Evolutionary conservation across 2,113 vertebrate genomes (phyloP).

Genomic region (Sapayoa aenigma): DNA sequence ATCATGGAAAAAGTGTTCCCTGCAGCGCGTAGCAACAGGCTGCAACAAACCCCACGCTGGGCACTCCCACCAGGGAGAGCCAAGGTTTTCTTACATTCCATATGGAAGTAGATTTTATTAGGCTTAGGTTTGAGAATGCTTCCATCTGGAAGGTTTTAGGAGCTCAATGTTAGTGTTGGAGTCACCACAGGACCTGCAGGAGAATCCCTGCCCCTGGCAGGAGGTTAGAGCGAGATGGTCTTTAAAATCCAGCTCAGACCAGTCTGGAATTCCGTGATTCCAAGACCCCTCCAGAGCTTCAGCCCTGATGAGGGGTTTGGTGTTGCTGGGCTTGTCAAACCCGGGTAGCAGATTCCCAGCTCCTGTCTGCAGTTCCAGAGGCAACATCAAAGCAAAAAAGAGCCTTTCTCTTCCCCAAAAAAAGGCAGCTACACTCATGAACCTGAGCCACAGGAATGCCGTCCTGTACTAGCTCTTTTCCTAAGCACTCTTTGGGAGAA

Average conservation of each 20-base stretch:
- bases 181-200: not conserved
- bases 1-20: not conserved
- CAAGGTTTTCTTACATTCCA: not conserved
- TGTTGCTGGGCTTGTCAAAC: too few relatives aligned
- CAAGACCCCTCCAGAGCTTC: not conserved
- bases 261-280: not conserved
- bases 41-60: not conserved
- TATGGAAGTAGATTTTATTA: not conserved
- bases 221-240: not conserved
- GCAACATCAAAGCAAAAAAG: not conserved
- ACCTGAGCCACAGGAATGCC: not conserved
- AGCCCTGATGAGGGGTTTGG: not conserved
- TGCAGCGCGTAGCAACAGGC: not conserved
- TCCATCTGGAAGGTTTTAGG: not conserved
- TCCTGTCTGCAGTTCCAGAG: not conserved
- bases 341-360: not conserved
- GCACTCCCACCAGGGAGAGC: accelerated
- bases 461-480: not conserved
- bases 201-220: not conserved
- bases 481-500: not conserved
- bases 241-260: not conserved
- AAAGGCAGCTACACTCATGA: not conserved
- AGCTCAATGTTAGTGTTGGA: accelerated
- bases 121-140: not conserved
- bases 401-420: not conserved